These are phyloP conservation scores for Rotaria macrura DNA, from an alignment of 2,888 invertebrate species.

Conservation along the genomic window DNA sequence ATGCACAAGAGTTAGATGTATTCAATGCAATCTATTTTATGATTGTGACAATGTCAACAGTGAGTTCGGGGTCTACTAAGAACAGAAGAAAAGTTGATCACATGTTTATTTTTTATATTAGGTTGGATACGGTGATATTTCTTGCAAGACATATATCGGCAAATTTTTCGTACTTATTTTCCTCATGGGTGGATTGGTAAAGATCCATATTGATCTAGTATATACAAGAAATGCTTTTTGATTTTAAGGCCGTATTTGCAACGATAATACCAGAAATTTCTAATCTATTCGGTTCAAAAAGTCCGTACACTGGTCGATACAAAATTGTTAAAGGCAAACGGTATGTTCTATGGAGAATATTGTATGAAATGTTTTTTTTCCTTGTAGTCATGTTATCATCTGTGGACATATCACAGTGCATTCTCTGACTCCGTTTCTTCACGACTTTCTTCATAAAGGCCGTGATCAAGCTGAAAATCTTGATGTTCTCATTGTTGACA, in stretches of 20 bases:
- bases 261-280: conserved; percentile 99
- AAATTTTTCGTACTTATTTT: neutral
- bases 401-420: conserved; percentile 99
- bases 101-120: neutral
- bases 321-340: conserved; percentile 99
- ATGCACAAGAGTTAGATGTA: conserved; percentile 61
- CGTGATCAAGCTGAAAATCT: conserved; percentile 92
- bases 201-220: conserved; percentile 50
- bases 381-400: conserved; percentile 90
- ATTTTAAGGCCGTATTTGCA: conserved; percentile 92
- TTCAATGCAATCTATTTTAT: conserved; percentile 99
- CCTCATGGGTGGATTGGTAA: conserved; percentile 92
- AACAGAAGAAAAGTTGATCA: too few relatives aligned
- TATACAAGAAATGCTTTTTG: neutral
- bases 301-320: conserved; percentile 99
- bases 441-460: conserved; percentile 99
- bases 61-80: neutral
- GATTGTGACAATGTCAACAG: conserved; percentile 76
- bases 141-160: neutral
- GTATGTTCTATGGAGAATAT: conserved; percentile 53
- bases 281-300: conserved; percentile 96
- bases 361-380: too few relatives aligned
- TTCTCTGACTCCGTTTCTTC: conserved; percentile 98
- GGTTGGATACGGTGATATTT: neutral
- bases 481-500: conserved; percentile 98